Conservation (phyloP, 35 echinoderm and acorn worm genomes). For the Nesometra sesokonis region DNA sequence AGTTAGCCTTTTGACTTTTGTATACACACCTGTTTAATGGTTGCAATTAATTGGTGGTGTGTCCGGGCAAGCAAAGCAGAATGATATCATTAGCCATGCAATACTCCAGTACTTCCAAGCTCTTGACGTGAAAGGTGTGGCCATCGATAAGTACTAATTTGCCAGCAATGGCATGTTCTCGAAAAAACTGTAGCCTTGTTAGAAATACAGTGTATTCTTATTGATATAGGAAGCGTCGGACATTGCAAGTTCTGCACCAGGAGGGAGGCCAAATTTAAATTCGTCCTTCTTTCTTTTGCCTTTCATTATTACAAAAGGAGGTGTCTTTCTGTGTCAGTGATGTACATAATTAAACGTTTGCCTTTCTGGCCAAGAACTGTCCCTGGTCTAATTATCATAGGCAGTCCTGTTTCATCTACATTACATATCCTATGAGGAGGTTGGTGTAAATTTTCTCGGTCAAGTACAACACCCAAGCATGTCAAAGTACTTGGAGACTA, state of each 20-base stretch:
- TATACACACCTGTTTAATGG: constrained; percentile 16
- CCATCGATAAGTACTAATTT: neutral
- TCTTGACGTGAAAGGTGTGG: constrained; percentile 12
- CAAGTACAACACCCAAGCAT: constrained; percentile 14
- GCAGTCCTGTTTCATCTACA: constrained; percentile 33
- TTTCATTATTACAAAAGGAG: constrained; percentile 31
- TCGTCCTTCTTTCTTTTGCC: too few species aligned
- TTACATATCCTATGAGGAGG: constrained; percentile 14
- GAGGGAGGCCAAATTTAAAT: constrained; percentile 5
- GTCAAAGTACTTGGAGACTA: constrained; percentile 14
- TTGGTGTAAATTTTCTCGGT: neutral
- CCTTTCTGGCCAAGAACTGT: too few species aligned
- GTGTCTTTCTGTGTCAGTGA: constrained; percentile 25
- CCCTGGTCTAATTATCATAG: constrained; percentile 15
- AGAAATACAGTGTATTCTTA: too few species aligned
- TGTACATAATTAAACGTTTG: constrained; percentile 22
- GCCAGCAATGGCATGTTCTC: too few species aligned
- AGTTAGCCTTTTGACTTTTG: constrained; percentile 27
- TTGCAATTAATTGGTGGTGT: constrained; percentile 40
- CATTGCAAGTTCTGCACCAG: constrained; percentile 2
- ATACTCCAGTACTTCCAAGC: neutral
- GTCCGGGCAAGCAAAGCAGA: constrained; percentile 24
- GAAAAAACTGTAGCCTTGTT: too few species aligned
- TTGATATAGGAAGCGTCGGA: too few species aligned
- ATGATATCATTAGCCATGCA: constrained; percentile 7